phyloP scores from a whole-genome alignment of 2,888 invertebrate genomes.

The Heliconius ethilla region DNA sequence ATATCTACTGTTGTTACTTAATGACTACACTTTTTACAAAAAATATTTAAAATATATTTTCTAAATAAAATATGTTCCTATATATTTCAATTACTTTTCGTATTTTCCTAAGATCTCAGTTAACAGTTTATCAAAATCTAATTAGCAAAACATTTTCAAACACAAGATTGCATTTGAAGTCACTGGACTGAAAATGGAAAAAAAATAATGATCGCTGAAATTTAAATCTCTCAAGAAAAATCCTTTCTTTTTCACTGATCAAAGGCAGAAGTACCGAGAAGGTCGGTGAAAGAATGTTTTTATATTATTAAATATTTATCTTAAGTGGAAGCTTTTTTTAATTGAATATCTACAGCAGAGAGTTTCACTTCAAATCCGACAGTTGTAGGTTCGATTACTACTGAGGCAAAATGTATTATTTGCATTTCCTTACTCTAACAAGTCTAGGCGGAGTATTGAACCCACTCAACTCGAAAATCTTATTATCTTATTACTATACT shows the following conservation, averaged over 20 bases:
- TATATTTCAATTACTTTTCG: no score
- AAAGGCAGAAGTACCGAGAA: constrained; percentile 18
- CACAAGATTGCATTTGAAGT: constrained; percentile 2
- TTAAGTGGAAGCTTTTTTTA: background rate
- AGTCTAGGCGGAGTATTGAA: background rate
- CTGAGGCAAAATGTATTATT: background rate
- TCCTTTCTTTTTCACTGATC: constrained; percentile 18
- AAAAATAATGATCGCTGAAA: constrained; percentile 15
- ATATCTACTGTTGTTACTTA: no score
- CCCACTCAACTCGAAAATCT: background rate
- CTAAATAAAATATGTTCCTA: no score
- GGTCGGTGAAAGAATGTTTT: constrained; percentile 7
- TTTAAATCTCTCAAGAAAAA: constrained; percentile 21
- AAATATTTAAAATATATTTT: no score
- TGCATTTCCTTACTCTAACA: background rate
- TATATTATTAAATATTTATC: constrained; percentile 8
- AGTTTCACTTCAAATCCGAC: background rate
- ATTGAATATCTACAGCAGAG: background rate
- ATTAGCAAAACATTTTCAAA: background rate
- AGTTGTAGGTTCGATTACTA: background rate
- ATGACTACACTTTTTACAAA: no score
- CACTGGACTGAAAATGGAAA: background rate
- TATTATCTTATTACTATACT: no score
- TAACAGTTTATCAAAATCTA: background rate
- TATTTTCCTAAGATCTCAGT: background rate